Conservation (phyloP, 2,113 vertebrate genomes). For the Galbula dea region DNA sequence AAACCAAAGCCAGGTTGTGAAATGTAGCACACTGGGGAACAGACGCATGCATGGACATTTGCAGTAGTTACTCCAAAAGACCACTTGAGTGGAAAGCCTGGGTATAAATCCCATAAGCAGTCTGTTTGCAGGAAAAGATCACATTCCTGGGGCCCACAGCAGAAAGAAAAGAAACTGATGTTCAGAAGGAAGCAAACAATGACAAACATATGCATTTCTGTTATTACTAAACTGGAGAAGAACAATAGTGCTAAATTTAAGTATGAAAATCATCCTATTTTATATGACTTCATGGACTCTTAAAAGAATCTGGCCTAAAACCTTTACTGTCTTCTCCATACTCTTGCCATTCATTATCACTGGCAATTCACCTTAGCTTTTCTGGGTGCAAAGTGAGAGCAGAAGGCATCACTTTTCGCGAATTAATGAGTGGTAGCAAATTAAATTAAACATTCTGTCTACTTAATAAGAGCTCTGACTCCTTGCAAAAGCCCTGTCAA, state of each 20-base stretch:
- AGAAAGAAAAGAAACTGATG: background rate
- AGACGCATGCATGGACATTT: background rate
- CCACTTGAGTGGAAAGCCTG: background rate
- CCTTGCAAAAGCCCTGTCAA: background rate
- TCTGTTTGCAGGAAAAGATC: background rate
- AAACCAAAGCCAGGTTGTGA: background rate
- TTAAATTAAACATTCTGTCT: background rate
- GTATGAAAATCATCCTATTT: background rate
- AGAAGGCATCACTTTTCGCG: background rate
- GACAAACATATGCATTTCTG: background rate
- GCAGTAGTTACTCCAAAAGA: background rate
- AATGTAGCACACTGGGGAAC: background rate
- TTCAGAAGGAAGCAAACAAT: background rate
- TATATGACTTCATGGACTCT: background rate
- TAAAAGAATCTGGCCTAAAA: background rate
- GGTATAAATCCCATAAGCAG: background rate
- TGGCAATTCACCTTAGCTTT: background rate
- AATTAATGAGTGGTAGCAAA: background rate
- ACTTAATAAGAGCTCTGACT: background rate
- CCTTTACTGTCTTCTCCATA: background rate
- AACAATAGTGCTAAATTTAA: conserved; percentile 15
- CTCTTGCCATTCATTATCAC: background rate
- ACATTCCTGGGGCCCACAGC: background rate
- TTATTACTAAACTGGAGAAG: background rate
- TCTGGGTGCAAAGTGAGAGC: background rate